A percentile compares a stretch with the other conserved stretches of the same genome.
Conservation (phyloP, 1,140 invertebrate species). For the Drosophila simulans region DNA sequence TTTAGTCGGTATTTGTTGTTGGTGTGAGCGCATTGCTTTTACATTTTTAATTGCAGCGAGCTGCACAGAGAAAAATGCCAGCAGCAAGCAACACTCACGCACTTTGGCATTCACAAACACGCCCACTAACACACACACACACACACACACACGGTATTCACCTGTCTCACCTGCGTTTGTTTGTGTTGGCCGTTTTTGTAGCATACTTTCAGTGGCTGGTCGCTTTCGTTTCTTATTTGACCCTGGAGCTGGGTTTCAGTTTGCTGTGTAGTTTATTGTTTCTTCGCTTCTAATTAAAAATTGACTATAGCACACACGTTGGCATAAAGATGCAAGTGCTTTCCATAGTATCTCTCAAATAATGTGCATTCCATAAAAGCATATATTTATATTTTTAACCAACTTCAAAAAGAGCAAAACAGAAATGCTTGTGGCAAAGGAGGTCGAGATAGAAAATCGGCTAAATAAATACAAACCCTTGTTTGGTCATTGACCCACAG, state of each 20-base stretch:
- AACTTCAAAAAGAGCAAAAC: constrained; percentile 12
- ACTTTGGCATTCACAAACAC: constrained; percentile 10
- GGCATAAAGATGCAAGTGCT: neutral
- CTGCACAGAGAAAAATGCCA: constrained; percentile 31
- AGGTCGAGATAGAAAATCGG: neutral
- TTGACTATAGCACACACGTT: constrained; percentile 30
- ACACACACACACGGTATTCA: neutral
- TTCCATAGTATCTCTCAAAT: constrained; percentile 5
- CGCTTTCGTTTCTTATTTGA: constrained; percentile 38
- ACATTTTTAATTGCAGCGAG: constrained; percentile 68
- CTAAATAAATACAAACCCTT: constrained; percentile 23
- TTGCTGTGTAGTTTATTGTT: constrained; percentile 47
- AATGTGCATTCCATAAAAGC: constrained; percentile 13
- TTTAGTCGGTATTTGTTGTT: constrained; percentile 12
- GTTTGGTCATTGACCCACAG: constrained; percentile 27
- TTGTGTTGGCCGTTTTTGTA: constrained; percentile 46
- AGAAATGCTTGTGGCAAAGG: neutral
- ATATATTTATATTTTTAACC: constrained; percentile 23
- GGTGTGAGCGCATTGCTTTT: constrained; percentile 52
- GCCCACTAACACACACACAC: neutral
- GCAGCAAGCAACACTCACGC: constrained; percentile 29
- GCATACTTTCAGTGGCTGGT: constrained; percentile 68
- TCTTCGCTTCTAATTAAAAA: constrained; percentile 63
- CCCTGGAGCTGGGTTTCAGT: constrained; percentile 33
- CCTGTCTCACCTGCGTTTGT: constrained; percentile 24